These are phyloP conservation scores for Chrysodeixis includens DNA, from an alignment of 2,888 invertebrate genomes.

Conservation along the genomic window DNA sequence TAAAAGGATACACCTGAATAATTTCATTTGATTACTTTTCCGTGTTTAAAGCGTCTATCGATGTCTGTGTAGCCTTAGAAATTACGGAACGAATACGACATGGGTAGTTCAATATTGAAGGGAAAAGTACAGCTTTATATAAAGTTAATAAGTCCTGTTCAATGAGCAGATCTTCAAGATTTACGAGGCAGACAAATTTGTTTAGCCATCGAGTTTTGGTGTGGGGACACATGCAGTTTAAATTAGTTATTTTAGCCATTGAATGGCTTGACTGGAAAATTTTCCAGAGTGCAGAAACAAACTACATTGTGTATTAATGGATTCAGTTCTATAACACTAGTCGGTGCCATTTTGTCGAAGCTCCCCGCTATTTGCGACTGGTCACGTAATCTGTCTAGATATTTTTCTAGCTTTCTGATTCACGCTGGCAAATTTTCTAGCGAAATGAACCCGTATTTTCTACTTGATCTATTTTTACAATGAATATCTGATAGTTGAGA, in stretches of 20 bases:
- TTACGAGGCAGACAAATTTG: not conserved
- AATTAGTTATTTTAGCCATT: not conserved
- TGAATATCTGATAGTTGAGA: not conserved
- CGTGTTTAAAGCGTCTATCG: slow-evolving; percentile 29
- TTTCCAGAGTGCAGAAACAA: not conserved
- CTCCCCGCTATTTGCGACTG: slow-evolving; percentile 32
- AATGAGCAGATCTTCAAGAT: too few species aligned
- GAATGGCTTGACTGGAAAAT: not conserved
- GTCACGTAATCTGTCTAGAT: slow-evolving; percentile 51
- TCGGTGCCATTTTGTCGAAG: slow-evolving; percentile 34
- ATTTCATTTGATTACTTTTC: slow-evolving; percentile 44
- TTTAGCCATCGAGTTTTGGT: not conserved
- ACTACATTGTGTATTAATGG: slow-evolving; percentile 24
- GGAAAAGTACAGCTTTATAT: too few species aligned
- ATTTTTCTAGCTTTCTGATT: slow-evolving; percentile 17
- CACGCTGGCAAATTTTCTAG: slow-evolving; percentile 16
- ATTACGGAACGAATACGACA: not conserved
- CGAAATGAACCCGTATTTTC: not conserved
- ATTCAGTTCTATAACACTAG: slow-evolving; percentile 19
- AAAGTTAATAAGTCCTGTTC: too few species aligned
- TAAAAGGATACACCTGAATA: slow-evolving; percentile 48
- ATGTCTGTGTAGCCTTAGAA: slow-evolving; percentile 12
- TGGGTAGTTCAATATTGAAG: not conserved
- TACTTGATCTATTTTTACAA: not conserved
- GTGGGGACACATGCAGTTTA: not conserved